Percentiles rank a stretch among this genome's conserved stretches.
Evolutionary conservation across 2,797 vertebrate genomes (phyloP).

Genomic region (Liasis olivaceus): DNA sequence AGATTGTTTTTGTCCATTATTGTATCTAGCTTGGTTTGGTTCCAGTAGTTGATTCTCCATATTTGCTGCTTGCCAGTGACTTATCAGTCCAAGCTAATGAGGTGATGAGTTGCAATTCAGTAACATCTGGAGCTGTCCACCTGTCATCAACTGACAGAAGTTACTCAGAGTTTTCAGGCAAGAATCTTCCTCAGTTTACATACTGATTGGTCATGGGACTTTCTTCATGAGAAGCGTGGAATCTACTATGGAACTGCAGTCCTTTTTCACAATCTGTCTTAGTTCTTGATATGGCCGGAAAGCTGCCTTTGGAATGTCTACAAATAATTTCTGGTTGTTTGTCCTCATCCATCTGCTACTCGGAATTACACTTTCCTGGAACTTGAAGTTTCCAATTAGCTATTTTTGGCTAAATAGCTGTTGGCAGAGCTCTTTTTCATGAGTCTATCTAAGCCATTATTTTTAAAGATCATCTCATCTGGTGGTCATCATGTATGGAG

Average conservation of each 20-base stretch:
- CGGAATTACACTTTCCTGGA: background rate
- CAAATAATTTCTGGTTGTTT: background rate
- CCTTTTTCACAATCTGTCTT: background rate
- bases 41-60: background rate
- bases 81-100: background rate
- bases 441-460: background rate
- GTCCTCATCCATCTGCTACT: background rate
- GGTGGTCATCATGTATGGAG: background rate
- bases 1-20: background rate
- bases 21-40: background rate
- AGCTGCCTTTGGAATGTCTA: background rate
- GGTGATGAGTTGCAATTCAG: background rate
- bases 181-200: background rate
- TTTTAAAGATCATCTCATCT: background rate
- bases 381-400: background rate
- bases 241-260: background rate
- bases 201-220: background rate
- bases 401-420: background rate
- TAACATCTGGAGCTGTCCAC: background rate
- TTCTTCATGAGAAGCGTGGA: background rate
- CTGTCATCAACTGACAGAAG: background rate
- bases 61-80: background rate
- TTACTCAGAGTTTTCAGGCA: background rate
- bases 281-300: background rate
- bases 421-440: background rate